phyloP scores from a whole-genome alignment of 2,888 invertebrate genomes.

The Anthophora plumipes region DNA sequence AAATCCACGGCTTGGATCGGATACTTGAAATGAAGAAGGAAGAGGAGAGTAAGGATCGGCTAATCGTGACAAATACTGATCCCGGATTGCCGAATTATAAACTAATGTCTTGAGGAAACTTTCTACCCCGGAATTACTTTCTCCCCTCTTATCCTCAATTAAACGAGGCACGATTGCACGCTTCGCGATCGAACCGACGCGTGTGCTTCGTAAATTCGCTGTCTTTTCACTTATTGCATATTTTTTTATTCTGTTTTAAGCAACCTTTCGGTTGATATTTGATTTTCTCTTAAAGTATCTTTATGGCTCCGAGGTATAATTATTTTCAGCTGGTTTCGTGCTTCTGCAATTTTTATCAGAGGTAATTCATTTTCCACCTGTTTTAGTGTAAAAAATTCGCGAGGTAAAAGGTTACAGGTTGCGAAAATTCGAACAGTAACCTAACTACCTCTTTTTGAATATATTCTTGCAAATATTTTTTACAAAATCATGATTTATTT shows the following conservation, averaged over 20 bases:
- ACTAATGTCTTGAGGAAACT: conserved; percentile 82
- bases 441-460: no score
- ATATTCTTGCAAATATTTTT: no score
- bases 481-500: no score
- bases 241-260: not conserved
- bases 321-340: no score
- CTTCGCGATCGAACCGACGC: conserved; percentile 36
- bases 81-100: conserved; percentile 83
- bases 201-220: conserved; percentile 12
- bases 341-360: no score
- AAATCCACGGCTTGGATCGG: conserved; percentile 51
- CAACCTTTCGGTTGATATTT: no score
- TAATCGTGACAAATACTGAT: conserved; percentile 85
- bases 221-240: conserved; percentile 39
- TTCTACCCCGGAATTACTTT: conserved; percentile 74
- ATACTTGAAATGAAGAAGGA: conserved; percentile 49
- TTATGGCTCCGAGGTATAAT: no score
- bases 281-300: no score
- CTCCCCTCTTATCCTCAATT: conserved; percentile 72
- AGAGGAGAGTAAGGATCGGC: conserved; percentile 71
- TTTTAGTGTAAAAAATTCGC: no score
- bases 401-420: no score
- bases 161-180: conserved; percentile 46
- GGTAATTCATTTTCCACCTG: no score
- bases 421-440: no score